Base-by-base conservation (phyloP, 2,797 vertebrate genomes). In the Lepilemur septentrionalis region DNA sequence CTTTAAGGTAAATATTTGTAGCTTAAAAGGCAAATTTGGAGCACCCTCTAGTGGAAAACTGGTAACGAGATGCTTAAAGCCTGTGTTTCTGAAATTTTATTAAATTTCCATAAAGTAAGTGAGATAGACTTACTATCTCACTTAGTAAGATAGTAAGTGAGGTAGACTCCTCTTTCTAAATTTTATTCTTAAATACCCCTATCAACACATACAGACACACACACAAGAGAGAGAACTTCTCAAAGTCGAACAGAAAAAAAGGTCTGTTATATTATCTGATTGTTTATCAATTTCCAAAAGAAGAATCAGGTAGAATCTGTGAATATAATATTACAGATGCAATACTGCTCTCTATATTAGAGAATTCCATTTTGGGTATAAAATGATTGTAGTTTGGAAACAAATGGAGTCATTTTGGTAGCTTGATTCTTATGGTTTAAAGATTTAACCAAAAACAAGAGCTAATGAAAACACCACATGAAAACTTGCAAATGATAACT, bases 1-100 rank as follows among this genome's bases (percentile, higher is more conserved):
- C 65, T 83, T 86, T 69, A 89, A 78, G 7, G 20, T 65, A 79
- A 90, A 50, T 11, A 55, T 88, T 84, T 43, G 32, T 17, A 41
- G 72, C 82, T 87, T 85, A 52, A 91, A 83, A 93, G 18, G 38
- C 35, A 91, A 76, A 61, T 72, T 22, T 94, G 28, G 61, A 95
- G 96, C 79, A 76, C 93, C 93, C 78, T 97, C 96, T 95, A 95
- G 94, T 97, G 95, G 96, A 90, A 97, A 92, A 79, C 50, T 80
- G 28, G 20, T 80, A 61, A 81, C 0, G 75, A 43, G 38, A 94
- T 2, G 25, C 32, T 81, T 59, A 86, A 91, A 89, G 35, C 20
- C 89, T 69, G 23, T 72, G n/a, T 61, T 85, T 48, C 28, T 84
- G 41, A 69, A 90, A 96, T 92, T 81, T 91, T 79, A 75, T 43